phyloP scores from a whole-genome alignment of 2,888 invertebrate species.

The Sicus ferrugineus region DNA sequence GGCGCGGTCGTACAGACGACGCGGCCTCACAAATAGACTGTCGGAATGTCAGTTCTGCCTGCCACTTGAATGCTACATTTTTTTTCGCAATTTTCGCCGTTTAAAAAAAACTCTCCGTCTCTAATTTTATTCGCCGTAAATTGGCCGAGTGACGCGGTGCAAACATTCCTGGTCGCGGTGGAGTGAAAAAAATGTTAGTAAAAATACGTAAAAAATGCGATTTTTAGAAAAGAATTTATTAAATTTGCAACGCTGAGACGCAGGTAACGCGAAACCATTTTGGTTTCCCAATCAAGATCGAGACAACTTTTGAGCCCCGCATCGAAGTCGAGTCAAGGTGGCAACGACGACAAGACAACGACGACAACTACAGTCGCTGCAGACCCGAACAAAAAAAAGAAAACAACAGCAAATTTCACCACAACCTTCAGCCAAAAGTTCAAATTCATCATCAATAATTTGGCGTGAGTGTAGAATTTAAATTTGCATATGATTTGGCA shows the following conservation, averaged over 20 bases:
- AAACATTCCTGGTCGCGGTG: neutral
- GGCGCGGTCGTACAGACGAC: neutral
- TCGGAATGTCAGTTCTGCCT: neutral
- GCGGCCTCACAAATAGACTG: neutral
- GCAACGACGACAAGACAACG: no score
- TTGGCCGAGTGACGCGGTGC: conserved; percentile 4
- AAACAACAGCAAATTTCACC: no score
- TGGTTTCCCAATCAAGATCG: no score
- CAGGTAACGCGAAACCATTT: no score
- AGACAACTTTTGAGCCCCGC: no score
- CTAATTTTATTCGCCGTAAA: conserved; percentile 5
- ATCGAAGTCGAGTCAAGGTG: no score
- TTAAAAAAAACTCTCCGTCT: neutral
- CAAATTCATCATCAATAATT: neutral
- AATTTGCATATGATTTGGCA: conserved; percentile 33
- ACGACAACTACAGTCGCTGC: no score
- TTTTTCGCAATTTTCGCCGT: neutral
- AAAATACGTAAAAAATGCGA: neutral
- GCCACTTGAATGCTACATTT: conserved; percentile 7
- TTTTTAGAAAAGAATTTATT: neutral
- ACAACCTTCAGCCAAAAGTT: no score
- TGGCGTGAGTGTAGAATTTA: neutral
- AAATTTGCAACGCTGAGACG: no score
- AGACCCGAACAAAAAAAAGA: no score
- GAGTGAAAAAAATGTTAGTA: conserved; percentile 1